Evolutionary conservation across 2,888 invertebrate genomes (phyloP).

Genomic region (Temnothorax ravouxi): DNA sequence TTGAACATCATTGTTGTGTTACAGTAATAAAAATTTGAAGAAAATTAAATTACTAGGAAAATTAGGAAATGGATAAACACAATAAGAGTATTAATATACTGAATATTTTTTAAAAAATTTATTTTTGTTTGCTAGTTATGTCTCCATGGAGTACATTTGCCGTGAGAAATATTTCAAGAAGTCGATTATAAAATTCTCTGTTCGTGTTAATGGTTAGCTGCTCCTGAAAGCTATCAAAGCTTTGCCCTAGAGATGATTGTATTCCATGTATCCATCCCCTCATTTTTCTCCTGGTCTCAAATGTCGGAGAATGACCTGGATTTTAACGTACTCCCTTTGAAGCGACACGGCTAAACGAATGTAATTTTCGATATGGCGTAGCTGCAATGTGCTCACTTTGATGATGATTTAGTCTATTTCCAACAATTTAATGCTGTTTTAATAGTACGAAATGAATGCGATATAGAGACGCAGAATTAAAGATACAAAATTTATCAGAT

Average conservation of each 20-base stretch:
- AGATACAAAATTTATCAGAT: neutral
- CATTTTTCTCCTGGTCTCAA: constrained; percentile 44
- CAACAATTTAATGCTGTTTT: constrained; percentile 2
- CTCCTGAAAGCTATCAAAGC: constrained; percentile 16
- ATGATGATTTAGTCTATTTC: constrained; percentile 59
- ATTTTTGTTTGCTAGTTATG: neutral
- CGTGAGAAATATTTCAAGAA: constrained; percentile 18
- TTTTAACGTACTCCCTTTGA: constrained; percentile 75
- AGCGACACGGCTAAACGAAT: constrained; percentile 74
- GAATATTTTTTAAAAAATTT: neutral
- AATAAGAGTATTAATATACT: neutral
- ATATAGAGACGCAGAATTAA: neutral
- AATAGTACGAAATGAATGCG: neutral
- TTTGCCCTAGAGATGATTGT: constrained; percentile 16
- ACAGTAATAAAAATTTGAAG: neutral
- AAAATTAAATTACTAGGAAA: neutral
- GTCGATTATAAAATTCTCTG: neutral
- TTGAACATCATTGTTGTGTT: neutral
- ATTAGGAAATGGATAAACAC: neutral
- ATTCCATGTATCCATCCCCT: constrained; percentile 8
- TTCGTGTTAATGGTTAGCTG: constrained; percentile 30
- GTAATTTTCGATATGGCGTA: constrained; percentile 75
- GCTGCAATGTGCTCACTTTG: constrained; percentile 58
- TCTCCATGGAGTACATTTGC: neutral
- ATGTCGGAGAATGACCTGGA: constrained; percentile 64